Percentiles rank a stretch among this genome's conserved stretches.
These are phyloP conservation scores for Callospermophilus lateralis DNA, from an alignment of 2,113 vertebrate genomes.

Conservation along the genomic window DNA sequence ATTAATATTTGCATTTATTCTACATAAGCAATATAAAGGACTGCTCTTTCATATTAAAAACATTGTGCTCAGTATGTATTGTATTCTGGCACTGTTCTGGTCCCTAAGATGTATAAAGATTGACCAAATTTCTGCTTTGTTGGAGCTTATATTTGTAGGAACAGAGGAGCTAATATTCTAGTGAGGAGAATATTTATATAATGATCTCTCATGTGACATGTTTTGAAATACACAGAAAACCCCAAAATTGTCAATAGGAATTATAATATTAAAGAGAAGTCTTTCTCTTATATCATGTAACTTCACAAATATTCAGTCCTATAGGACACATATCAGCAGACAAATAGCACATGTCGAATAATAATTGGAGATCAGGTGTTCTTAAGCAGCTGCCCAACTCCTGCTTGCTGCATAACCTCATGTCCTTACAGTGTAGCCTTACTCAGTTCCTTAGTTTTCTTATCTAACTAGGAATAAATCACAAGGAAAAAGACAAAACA, in stretches of 20 bases:
- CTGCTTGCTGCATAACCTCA: not conserved
- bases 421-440: not conserved
- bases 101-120: not conserved
- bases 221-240: conserved; percentile 27
- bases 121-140: not conserved
- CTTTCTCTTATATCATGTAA: not conserved
- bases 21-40: not conserved
- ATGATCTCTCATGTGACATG: not conserved
- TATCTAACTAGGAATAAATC: not conserved
- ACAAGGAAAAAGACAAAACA: not conserved
- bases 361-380: not conserved
- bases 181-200: not conserved
- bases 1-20: not conserved
- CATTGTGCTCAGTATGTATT: not conserved
- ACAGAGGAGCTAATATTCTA: not conserved
- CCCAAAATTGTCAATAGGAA: not conserved
- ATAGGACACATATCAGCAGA: not conserved
- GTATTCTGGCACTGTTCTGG: not conserved
- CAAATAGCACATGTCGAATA: not conserved
- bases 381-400: not conserved
- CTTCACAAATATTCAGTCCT: not conserved
- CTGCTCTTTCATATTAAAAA: not conserved
- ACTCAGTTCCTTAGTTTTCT: not conserved
- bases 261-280: not conserved
- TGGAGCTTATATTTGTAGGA: not conserved